These are phyloP conservation scores for Myiozetetes cayanensis DNA, from an alignment of 2,113 vertebrate species.

Conservation along the genomic window DNA sequence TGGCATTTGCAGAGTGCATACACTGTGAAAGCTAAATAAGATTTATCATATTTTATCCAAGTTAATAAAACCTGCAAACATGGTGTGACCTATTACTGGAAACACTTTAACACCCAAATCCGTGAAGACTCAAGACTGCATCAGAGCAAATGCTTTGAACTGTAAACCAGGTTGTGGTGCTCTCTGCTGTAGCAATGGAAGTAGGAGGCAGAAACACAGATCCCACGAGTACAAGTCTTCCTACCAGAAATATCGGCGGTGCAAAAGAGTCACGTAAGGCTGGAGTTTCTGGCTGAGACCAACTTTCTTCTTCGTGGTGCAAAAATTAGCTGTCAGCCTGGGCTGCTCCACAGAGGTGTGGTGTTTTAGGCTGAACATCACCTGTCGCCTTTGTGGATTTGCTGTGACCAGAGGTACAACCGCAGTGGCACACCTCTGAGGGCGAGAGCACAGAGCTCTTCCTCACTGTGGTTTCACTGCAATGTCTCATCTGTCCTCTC, in stretches of 20 bases:
- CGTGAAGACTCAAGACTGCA: not conserved
- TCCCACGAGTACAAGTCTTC: not conserved
- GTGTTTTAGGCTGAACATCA: not conserved
- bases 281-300: not conserved
- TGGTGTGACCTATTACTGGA: not conserved
- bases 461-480: not conserved
- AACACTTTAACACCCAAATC: not conserved
- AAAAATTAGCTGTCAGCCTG: not conserved
- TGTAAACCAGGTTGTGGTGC: not conserved
- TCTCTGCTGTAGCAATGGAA: not conserved
- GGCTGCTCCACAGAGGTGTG: not conserved
- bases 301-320: not conserved
- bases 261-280: rapidly evolving
- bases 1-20: not conserved
- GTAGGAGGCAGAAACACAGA: not conserved
- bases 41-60: not conserved
- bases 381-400: not conserved
- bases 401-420: not conserved
- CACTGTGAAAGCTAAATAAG: not conserved
- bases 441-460: not conserved
- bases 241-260: not conserved
- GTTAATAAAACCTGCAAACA: not conserved
- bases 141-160: not conserved
- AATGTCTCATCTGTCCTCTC: not conserved
- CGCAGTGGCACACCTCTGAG: not conserved